Percentiles rank a stretch among this genome's conserved stretches.
These are phyloP conservation scores for Stegostoma tigrinum DNA, from an alignment of 2,113 vertebrate genomes.

Conservation along the genomic window DNA sequence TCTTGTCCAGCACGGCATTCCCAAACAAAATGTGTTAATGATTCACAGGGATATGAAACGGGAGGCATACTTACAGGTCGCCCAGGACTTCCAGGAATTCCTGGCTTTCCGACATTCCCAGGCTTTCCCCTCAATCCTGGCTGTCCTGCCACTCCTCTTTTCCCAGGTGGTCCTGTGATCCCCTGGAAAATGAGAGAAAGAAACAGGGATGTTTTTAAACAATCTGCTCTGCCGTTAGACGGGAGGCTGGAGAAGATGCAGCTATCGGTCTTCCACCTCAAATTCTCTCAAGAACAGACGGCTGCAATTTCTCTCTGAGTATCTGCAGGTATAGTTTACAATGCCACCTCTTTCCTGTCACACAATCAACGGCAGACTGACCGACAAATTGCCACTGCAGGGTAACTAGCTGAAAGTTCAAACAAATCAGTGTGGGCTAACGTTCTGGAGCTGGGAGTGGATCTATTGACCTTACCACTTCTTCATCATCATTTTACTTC, in stretches of 20 bases:
- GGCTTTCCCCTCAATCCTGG: slow-evolving; percentile 65
- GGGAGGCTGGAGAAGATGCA: neutral
- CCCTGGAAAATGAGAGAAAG: slow-evolving; percentile 62
- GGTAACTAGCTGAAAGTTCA: neutral
- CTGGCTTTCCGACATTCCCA: slow-evolving; percentile 69
- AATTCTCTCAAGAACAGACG: neutral
- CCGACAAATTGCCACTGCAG: neutral
- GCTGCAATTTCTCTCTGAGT: neutral
- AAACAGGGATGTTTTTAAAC: neutral
- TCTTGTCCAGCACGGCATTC: neutral
- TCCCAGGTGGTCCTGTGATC: slow-evolving; percentile 62
- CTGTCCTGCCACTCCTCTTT: slow-evolving; percentile 66
- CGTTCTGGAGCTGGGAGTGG: neutral
- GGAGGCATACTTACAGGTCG: slow-evolving; percentile 56
- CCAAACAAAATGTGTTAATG: neutral
- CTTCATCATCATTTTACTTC: neutral
- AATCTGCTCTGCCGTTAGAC: neutral
- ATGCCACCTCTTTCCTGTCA: too few relatives aligned
- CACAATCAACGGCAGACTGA: neutral
- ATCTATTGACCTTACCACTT: neutral
- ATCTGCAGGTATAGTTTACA: neutral
- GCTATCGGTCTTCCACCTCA: neutral
- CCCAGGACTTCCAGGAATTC: slow-evolving; percentile 66
- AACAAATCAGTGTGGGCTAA: neutral
- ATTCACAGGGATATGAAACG: neutral